Evolutionary conservation across 2,888 invertebrate species (phyloP).

Genomic region (Merodon equestris): DNA sequence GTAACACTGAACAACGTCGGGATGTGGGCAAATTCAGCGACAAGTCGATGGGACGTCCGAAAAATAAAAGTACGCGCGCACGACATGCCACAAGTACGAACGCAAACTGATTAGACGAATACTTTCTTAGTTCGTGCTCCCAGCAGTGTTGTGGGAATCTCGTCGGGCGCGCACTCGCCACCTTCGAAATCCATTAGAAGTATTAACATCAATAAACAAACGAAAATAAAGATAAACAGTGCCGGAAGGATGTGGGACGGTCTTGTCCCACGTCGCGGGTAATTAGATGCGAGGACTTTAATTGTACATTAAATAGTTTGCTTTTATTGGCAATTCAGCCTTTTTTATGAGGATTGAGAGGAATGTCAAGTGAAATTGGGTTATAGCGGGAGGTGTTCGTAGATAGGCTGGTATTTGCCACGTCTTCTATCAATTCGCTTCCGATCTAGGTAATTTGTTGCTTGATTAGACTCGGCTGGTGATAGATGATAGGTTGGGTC

Average conservation of each 20-base stretch:
- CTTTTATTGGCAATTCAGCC: constrained; percentile 3
- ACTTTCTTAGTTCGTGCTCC: constrained; percentile 4
- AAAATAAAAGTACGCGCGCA: constrained; percentile 39
- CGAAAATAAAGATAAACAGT: constrained; percentile 2
- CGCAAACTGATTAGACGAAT: constrained; percentile 42
- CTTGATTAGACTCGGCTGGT: too few relatives aligned
- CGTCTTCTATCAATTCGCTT: too few relatives aligned
- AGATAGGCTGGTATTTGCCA: too few relatives aligned
- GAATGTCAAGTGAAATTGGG: neutral
- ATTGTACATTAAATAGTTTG: constrained; percentile 35
- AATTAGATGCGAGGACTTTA: constrained; percentile 16
- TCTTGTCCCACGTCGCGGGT: neutral
- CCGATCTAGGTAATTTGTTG: too few relatives aligned
- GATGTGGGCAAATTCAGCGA: neutral
- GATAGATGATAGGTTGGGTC: too few relatives aligned
- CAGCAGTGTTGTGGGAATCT: too few relatives aligned
- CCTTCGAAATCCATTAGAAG: constrained; percentile 23
- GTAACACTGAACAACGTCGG: neutral
- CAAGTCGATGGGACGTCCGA: constrained; percentile 25
- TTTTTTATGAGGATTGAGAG: constrained; percentile 3
- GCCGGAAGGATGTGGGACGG: neutral
- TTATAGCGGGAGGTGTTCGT: too few relatives aligned
- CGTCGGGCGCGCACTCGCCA: neutral
- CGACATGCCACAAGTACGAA: constrained; percentile 46
- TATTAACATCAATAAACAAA: constrained; percentile 2